Base-by-base conservation (phyloP, 2,888 invertebrate species). In the Aleiodes testaceus region DNA sequence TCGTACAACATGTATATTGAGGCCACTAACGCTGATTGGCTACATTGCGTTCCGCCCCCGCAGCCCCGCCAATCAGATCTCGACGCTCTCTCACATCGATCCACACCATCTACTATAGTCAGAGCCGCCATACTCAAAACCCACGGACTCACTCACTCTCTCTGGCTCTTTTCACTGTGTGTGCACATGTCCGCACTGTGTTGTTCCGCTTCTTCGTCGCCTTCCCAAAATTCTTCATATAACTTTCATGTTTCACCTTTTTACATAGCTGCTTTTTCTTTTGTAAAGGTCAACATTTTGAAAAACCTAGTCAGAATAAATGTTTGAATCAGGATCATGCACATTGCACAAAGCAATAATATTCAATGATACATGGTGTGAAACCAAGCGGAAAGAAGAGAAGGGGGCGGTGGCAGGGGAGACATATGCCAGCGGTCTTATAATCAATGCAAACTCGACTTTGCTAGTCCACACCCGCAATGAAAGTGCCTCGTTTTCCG, bases 41-140 rank as follows among this genome's bases (percentile, higher is more conserved):
- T 83, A 80, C 81, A 79, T 78, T 77, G 74, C 78, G 83, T 82
- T 81, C 83, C 83, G 84, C 84, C 85, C 84, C 84, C 86, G 84
- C 82, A 76, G 82, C 81, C 82, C 84, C 85, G 83, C 85, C 85
- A 87, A 87, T 87, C 87, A 84, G 85, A 84, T 84, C 79, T 14
- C 69, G 72, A 78, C 79, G 79, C 78, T 78, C 79, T 77, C 79
- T 74, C 74, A 79, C 82, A 82, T 83, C 81, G 80, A 80, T 84
- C 84, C 82, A 80, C 78, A 80, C 81, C 80, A 81, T 81, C 80
- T 45, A 77, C 80, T 79, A 79, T 79, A 79, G 77, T 78, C 77
- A 75, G 36, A 59, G 80, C 84, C 81, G 83, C 84, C 83, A 82
- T 84, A 78, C 81, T 79, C 79, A 78, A 74, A 63, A 22, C 63